Evolutionary conservation across 2,113 vertebrate genomes (phyloP).

Genomic region (Cyprinodon variegatus): DNA sequence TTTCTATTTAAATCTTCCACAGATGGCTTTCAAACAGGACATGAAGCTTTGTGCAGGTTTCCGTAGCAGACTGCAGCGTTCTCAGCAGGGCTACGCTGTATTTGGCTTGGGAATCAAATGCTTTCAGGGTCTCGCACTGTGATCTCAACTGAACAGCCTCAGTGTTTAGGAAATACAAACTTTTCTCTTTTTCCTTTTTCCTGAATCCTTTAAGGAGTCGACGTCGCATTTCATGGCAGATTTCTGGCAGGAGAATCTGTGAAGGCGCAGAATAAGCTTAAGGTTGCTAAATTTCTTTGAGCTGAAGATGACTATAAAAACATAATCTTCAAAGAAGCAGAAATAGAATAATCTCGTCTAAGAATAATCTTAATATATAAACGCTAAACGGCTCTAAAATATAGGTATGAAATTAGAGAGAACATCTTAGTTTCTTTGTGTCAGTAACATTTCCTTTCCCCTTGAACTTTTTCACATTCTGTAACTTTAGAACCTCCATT

Average conservation of each 20-base stretch:
- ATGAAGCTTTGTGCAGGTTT: constrained; percentile 26
- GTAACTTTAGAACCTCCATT: background rate
- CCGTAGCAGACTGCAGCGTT: constrained; percentile 32
- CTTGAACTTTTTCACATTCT: background rate
- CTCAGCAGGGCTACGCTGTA: constrained; percentile 54
- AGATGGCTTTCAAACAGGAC: constrained; percentile 13
- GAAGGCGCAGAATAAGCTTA: constrained; percentile 37
- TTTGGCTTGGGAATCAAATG: constrained; percentile 29
- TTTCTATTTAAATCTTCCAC: constrained; percentile 38
- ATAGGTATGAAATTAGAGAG: background rate
- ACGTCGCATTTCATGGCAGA: constrained; percentile 23
- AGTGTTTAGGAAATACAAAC: constrained; percentile 11
- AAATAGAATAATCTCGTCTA: background rate
- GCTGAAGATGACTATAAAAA: constrained; percentile 1
- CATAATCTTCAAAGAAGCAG: background rate
- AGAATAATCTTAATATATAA: constrained; percentile 32
- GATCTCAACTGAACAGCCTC: constrained; percentile 71
- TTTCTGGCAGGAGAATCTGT: constrained; percentile 3
- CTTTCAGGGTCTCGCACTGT: constrained; percentile 71
- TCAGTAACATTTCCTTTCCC: background rate
- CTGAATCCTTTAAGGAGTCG: constrained; percentile 16
- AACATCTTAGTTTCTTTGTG: background rate
- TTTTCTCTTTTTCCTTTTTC: constrained; percentile 10
- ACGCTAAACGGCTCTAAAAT: background rate
- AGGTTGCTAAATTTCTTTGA: constrained; percentile 21